Evolutionary conservation across 2,113 vertebrate species (phyloP).

Genomic region (Coracopsis vasa): DNA sequence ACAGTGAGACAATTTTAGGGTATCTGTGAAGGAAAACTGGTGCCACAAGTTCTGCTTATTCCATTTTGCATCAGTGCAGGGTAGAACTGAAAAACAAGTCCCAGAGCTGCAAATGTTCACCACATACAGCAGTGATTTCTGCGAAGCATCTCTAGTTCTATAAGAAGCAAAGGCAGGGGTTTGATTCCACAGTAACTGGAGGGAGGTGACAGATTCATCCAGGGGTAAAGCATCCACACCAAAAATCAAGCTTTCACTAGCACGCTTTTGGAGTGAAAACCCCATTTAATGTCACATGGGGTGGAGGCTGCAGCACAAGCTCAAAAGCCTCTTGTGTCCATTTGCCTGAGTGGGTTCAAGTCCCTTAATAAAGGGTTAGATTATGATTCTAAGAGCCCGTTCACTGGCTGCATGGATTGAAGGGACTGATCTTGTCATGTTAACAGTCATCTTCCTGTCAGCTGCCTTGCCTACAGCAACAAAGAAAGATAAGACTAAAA

Average conservation of each 20-base stretch:
- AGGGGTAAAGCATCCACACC: background rate
- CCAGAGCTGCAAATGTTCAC: background rate
- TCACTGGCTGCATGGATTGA: background rate
- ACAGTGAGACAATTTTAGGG: background rate
- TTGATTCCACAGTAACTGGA: background rate
- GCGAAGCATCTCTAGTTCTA: background rate
- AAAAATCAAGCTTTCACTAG: background rate
- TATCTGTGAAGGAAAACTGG: background rate
- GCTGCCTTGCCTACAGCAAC: conserved; percentile 22
- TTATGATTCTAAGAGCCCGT: conserved; percentile 30
- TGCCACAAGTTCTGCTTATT: background rate
- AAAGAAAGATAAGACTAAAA: background rate
- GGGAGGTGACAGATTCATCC: background rate
- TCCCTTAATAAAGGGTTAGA: conserved; percentile 36
- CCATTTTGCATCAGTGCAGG: background rate
- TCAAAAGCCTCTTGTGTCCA: conserved; percentile 14
- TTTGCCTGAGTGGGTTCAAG: background rate
- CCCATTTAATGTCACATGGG: background rate
- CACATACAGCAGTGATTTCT: background rate
- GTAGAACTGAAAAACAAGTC: background rate
- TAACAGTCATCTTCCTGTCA: conserved; percentile 49
- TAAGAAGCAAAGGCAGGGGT: background rate
- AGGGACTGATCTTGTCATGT: conserved; percentile 34
- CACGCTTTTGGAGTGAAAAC: background rate
- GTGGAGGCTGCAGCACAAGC: background rate